Evolutionary conservation across 2,888 invertebrate species (phyloP).

Genomic region (Troglohyphantes excavatus): DNA sequence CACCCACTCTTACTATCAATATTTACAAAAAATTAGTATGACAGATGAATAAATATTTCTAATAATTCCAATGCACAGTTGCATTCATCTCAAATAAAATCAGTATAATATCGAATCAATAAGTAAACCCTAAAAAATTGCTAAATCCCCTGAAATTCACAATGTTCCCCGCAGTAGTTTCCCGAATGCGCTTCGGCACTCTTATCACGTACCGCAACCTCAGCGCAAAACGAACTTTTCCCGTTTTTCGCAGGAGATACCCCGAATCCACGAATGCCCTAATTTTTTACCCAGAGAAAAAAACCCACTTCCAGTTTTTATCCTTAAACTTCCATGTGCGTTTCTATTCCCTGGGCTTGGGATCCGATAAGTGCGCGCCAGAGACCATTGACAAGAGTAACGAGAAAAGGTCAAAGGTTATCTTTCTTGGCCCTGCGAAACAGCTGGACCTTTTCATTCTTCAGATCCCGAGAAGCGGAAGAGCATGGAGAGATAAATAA

Average conservation of each 20-base stretch:
- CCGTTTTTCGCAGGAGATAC: neutral
- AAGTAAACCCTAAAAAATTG: neutral
- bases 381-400: conserved; percentile 13
- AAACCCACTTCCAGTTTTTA: neutral
- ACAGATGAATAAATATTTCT: too few species aligned
- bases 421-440: conserved; percentile 3
- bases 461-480: neutral
- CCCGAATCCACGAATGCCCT: conserved; percentile 20
- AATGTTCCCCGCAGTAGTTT: neutral
- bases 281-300: conserved; percentile 10
- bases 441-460: neutral
- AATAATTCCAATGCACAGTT: too few species aligned
- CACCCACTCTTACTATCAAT: too few species aligned
- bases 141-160: neutral
- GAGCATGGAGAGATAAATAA: neutral
- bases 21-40: too few species aligned
- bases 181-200: neutral
- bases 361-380: conserved; percentile 36
- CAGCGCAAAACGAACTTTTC: conserved; percentile 17
- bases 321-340: neutral
- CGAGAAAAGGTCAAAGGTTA: conserved; percentile 64
- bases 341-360: conserved; percentile 8
- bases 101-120: neutral
- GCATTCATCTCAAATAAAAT: too few species aligned
- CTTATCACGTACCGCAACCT: conserved; percentile 38